These are phyloP conservation scores for Halcyon badia DNA, from an alignment of 2,797 vertebrate genomes.

Conservation along the genomic window DNA sequence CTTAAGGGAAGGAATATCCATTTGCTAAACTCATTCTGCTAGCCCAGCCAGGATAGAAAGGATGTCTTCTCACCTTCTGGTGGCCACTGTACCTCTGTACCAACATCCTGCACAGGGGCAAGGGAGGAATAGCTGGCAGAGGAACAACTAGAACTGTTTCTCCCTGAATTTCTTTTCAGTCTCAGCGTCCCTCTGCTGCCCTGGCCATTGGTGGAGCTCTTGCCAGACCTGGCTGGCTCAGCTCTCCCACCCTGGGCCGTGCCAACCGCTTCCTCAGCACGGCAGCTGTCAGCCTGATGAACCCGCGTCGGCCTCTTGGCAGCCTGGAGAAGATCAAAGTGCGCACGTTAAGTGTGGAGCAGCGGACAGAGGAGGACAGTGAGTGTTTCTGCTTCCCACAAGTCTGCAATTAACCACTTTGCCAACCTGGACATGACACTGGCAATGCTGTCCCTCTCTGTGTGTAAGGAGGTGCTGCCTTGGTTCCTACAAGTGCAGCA, in stretches of 20 bases:
- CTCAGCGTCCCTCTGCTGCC: conserved; percentile 89
- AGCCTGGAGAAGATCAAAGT: conserved; percentile 93
- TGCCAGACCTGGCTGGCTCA: conserved; percentile 93
- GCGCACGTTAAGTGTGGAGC: conserved; percentile 90
- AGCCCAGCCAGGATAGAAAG: neutral
- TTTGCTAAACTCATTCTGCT: neutral
- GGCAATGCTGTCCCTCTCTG: neutral
- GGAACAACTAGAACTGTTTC: neutral
- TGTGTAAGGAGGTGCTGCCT: neutral
- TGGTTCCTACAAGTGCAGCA: neutral
- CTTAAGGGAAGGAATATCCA: neutral
- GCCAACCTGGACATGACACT: neutral
- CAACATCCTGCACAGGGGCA: neutral
- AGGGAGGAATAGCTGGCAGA: neutral
- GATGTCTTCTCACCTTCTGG: neutral
- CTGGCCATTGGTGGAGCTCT: conserved; percentile 90
- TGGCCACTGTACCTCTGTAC: neutral
- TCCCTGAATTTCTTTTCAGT: conserved; percentile 19
- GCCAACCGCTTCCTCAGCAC: conserved; percentile 97
- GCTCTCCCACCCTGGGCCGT: conserved; percentile 94
- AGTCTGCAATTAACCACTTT: neutral
- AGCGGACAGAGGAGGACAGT: conserved; percentile 97
- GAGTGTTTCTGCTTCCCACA: conserved; percentile 75
- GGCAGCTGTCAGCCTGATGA: conserved; percentile 95
- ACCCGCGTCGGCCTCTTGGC: conserved; percentile 89